Conservation (phyloP, 2,888 invertebrate species). For the Chaetogeoica ovagalla region DNA sequence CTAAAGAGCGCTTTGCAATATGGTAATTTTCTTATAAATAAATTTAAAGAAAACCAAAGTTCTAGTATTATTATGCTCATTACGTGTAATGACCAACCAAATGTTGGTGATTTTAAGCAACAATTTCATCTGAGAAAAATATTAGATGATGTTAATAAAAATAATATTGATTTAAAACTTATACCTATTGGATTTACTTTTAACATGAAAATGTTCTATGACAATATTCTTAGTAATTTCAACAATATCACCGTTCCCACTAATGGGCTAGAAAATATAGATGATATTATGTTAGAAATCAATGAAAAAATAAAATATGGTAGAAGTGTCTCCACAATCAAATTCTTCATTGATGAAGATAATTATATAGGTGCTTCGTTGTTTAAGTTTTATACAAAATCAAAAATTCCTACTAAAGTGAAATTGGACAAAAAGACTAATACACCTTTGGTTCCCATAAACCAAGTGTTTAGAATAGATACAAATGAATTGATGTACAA, state of each 20-base stretch:
- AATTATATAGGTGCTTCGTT: slow-evolving; percentile 39
- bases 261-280: slow-evolving; percentile 19
- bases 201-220: slow-evolving; percentile 49
- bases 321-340: slow-evolving; percentile 35
- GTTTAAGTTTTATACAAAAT: slow-evolving; percentile 49
- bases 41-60: slow-evolving; percentile 39
- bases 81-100: slow-evolving; percentile 54
- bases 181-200: slow-evolving; percentile 49
- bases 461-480: slow-evolving; percentile 31
- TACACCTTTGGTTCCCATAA: slow-evolving; percentile 31
- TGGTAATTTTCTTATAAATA: slow-evolving; percentile 45
- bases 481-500: slow-evolving; percentile 50
- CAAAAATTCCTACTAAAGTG: slow-evolving; percentile 42
- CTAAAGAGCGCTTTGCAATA: slow-evolving; percentile 52
- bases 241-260: slow-evolving; percentile 17
- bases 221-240: slow-evolving; percentile 40
- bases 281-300: slow-evolving; percentile 48
- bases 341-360: slow-evolving; percentile 43
- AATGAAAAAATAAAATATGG: slow-evolving; percentile 33
- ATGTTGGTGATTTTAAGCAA: slow-evolving; percentile 15
- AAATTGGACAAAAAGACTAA: slow-evolving; percentile 50
- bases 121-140: slow-evolving; percentile 50
- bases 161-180: slow-evolving; percentile 51
- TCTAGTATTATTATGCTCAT: slow-evolving; percentile 48
- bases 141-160: slow-evolving; percentile 51